A percentile compares a stretch with the other conserved stretches of the same genome.
Conservation (phyloP, 2,888 invertebrate species). For the Copidosoma aretas region DNA sequence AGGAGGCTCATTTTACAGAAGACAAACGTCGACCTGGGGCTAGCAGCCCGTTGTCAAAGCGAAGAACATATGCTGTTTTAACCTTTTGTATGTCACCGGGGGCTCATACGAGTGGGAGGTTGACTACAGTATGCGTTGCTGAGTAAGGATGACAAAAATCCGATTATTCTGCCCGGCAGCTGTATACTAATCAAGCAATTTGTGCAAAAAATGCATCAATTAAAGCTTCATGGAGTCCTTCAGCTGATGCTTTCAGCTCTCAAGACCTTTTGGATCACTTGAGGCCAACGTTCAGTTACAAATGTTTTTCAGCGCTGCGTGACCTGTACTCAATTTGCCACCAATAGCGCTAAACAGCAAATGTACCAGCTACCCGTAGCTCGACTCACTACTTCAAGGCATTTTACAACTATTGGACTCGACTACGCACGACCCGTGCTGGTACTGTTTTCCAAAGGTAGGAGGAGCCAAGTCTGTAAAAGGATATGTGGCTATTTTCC, state of each 20-base stretch:
- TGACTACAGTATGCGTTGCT: not conserved
- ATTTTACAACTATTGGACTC: slow-evolving; percentile 41
- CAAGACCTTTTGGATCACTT: not conserved
- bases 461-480: slow-evolving; percentile 41
- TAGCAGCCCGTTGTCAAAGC: not conserved
- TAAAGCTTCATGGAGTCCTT: not conserved
- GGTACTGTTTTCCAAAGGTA: slow-evolving; percentile 36
- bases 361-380: slow-evolving; percentile 28
- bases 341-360: too few species aligned
- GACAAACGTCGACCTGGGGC: too few species aligned
- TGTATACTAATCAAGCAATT: not conserved
- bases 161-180: not conserved
- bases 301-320: not conserved
- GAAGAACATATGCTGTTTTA: not conserved
- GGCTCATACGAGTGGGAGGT: slow-evolving; percentile 13
- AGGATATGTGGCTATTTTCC: too few species aligned
- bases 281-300: not conserved
- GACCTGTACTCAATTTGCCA: not conserved
- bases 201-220: not conserved
- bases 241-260: not conserved
- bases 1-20: not conserved
- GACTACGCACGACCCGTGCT: slow-evolving; percentile 45
- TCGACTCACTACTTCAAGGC: slow-evolving; percentile 30
- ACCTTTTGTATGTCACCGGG: slow-evolving; percentile 6
- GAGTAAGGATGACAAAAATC: slow-evolving; percentile 2